These are phyloP conservation scores for Antheraea assamensis DNA, from an alignment of 2,888 invertebrate species.

Conservation along the genomic window DNA sequence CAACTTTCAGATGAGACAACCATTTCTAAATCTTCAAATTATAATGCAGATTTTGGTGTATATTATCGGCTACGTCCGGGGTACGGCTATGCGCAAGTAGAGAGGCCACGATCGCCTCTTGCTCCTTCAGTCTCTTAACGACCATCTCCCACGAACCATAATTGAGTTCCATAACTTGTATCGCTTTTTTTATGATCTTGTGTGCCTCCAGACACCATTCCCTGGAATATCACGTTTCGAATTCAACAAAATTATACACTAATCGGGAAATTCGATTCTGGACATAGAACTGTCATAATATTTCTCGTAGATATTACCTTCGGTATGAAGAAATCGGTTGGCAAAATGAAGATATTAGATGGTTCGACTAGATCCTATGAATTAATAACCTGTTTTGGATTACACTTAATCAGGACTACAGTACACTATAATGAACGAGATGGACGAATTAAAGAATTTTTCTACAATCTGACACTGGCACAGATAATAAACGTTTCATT, in stretches of 20 bases:
- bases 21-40: slow-evolving; percentile 59
- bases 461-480: too few relatives aligned
- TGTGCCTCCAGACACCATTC: slow-evolving; percentile 75
- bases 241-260: too few relatives aligned
- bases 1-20: background rate
- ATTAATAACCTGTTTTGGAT: too few relatives aligned
- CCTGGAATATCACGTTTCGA: slow-evolving; percentile 43
- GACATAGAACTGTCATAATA: too few relatives aligned
- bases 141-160: slow-evolving; percentile 79
- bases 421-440: too few relatives aligned
- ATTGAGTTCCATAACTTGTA: slow-evolving; percentile 76
- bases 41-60: slow-evolving; percentile 63
- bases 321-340: too few relatives aligned
- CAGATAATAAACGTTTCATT: too few relatives aligned
- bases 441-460: too few relatives aligned
- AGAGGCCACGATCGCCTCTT: slow-evolving; percentile 61
- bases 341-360: too few relatives aligned
- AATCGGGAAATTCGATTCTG: background rate
- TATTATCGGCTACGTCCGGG: slow-evolving; percentile 46
- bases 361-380: too few relatives aligned
- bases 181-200: slow-evolving; percentile 73
- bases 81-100: slow-evolving; percentile 54
- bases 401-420: too few relatives aligned
- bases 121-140: slow-evolving; percentile 63
- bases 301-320: too few relatives aligned